Evolutionary conservation across 2,797 vertebrate genomes (phyloP).

Genomic region (Sarcophilus harrisii): DNA sequence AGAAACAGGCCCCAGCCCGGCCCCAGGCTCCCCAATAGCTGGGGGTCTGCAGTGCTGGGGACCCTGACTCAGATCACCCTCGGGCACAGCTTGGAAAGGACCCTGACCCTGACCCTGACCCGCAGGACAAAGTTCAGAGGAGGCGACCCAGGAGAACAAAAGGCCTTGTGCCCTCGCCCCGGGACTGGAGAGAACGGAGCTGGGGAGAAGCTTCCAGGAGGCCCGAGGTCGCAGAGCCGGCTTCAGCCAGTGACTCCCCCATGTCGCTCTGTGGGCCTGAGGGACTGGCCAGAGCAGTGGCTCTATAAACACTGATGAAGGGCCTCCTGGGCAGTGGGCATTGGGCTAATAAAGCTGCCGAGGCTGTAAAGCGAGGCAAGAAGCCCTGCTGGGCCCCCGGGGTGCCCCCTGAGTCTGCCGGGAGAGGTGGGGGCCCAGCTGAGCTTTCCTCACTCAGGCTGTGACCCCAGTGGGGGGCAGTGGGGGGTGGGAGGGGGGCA

Average conservation of each 20-base stretch:
- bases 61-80: not conserved
- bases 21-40: not conserved
- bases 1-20: no score
- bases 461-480: no score
- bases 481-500: not conserved
- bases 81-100: not conserved
- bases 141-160: not conserved
- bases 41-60: not conserved
- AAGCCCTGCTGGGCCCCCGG: not conserved
- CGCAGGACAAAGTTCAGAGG: not conserved
- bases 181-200: not conserved
- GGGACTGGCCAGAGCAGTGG: not conserved
- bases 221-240: not conserved
- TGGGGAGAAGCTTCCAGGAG: not conserved
- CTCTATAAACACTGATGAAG: not conserved
- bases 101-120: no score
- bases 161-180: not conserved
- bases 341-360: not conserved
- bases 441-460: no score
- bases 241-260: not conserved
- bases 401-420: not conserved
- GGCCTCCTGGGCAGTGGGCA: not conserved
- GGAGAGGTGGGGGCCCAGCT: not conserved
- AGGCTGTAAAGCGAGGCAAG: not conserved
- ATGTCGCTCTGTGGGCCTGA: not conserved